Evolutionary conservation across 2,797 vertebrate species (phyloP).

Genomic region (Esox masquinongy): DNA sequence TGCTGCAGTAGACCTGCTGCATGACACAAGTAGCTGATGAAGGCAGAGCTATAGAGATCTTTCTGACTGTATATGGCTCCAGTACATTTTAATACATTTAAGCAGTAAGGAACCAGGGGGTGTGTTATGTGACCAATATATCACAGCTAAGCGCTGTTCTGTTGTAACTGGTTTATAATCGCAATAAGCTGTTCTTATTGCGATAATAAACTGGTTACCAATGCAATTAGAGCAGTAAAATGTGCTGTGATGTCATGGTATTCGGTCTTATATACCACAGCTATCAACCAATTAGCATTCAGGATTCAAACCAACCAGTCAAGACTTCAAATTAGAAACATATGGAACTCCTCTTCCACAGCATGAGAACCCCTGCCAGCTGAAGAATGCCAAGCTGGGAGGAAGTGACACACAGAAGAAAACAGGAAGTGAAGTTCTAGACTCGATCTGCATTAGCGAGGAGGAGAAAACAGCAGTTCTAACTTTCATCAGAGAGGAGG

Average conservation of each 20-base stretch:
- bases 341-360: conserved; percentile 10
- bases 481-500: conserved; percentile 90
- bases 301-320: too few relatives aligned
- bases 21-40: neutral
- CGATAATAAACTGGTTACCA: too few relatives aligned
- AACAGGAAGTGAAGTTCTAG: conserved; percentile 78
- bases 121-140: too few relatives aligned
- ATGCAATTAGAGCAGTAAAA: too few relatives aligned
- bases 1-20: neutral
- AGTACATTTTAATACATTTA: neutral
- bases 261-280: too few relatives aligned
- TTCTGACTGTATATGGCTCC: neutral
- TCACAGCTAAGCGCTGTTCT: too few relatives aligned
- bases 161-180: too few relatives aligned
- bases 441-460: conserved; percentile 86
- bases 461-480: conserved; percentile 85
- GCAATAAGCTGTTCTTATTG: too few relatives aligned
- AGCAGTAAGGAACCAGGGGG: too few relatives aligned
- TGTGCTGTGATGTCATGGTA: too few relatives aligned
- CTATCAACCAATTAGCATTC: too few relatives aligned
- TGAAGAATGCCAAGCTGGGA: conserved; percentile 53
- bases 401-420: conserved; percentile 66
- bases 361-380: conserved; percentile 56
- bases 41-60: neutral
- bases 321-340: neutral